Conservation (phyloP, 2,113 vertebrate genomes). For the Pedetes capensis region DNA sequence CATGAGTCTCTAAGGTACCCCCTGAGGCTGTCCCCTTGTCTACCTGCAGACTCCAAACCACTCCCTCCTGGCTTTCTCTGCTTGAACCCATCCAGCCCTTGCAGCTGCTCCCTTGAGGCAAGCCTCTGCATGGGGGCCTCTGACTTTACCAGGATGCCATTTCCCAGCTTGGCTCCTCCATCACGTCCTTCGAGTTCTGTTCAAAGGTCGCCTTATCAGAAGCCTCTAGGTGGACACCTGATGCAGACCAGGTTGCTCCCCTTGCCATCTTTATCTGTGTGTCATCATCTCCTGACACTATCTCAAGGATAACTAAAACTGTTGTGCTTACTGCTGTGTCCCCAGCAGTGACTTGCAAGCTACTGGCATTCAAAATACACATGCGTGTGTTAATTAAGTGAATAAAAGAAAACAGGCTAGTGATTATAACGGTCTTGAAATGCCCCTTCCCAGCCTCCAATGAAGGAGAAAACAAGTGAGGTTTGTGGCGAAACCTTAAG, state of each 20-base stretch:
- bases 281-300: background rate
- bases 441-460: background rate
- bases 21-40: rapidly evolving
- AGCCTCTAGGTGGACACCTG: background rate
- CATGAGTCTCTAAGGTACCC: background rate
- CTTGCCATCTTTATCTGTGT: background rate
- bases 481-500: background rate
- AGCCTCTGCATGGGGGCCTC: background rate
- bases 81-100: background rate
- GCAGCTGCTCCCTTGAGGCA: background rate
- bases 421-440: background rate
- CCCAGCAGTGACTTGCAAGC: background rate
- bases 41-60: too few species aligned
- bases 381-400: background rate
- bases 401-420: background rate
- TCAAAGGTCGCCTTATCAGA: background rate
- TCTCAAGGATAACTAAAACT: background rate
- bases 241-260: background rate
- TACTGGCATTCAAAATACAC: background rate
- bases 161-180: background rate
- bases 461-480: background rate
- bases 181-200: background rate
- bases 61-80: background rate
- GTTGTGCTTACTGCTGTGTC: background rate
- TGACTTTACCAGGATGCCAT: background rate